These are phyloP conservation scores for Mellilla xanthometata DNA, from an alignment of 2,888 invertebrate species.

Conservation along the genomic window DNA sequence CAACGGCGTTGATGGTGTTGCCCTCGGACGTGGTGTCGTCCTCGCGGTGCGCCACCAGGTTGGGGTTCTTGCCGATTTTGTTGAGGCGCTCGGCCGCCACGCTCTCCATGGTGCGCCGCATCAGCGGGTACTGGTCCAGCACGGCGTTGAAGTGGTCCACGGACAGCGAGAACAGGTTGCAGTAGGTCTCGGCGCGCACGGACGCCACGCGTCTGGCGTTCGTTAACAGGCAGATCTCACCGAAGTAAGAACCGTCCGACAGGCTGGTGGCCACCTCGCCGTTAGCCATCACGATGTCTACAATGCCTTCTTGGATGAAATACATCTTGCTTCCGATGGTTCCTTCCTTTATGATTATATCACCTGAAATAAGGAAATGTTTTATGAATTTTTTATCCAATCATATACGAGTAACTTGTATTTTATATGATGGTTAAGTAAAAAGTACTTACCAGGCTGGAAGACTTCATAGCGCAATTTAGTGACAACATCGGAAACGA, in stretches of 20 bases:
- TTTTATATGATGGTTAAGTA: no score
- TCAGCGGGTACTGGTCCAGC: constrained; percentile 98
- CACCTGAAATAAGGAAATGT: constrained; percentile 84
- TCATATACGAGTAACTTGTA: no score
- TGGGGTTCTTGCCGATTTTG: constrained; percentile 99
- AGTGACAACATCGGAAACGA: constrained; percentile 98
- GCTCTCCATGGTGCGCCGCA: constrained; percentile 99
- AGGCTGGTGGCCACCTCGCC: constrained; percentile 98
- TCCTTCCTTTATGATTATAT: constrained; percentile 99
- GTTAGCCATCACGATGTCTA: constrained; percentile 98
- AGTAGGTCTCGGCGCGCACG: constrained; percentile 98
- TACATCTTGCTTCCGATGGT: constrained; percentile 99
- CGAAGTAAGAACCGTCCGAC: constrained; percentile 99
- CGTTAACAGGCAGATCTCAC: constrained; percentile 98
- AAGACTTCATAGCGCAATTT: constrained; percentile 99
- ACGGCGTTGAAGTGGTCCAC: constrained; percentile 99
- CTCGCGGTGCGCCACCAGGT: constrained; percentile 92
- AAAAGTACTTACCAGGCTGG: constrained; percentile 91
- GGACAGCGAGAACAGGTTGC: constrained; percentile 98
- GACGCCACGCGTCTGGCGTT: constrained; percentile 98
- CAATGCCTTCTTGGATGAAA: constrained; percentile 99
- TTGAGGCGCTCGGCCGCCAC: constrained; percentile 99
- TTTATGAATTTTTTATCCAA: constrained; percentile 16
- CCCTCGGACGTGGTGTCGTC: constrained; percentile 84
- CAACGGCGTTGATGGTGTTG: constrained; percentile 94